phyloP scores from a whole-genome alignment of 2,797 vertebrate genomes.

The Meriones psammophilus region DNA sequence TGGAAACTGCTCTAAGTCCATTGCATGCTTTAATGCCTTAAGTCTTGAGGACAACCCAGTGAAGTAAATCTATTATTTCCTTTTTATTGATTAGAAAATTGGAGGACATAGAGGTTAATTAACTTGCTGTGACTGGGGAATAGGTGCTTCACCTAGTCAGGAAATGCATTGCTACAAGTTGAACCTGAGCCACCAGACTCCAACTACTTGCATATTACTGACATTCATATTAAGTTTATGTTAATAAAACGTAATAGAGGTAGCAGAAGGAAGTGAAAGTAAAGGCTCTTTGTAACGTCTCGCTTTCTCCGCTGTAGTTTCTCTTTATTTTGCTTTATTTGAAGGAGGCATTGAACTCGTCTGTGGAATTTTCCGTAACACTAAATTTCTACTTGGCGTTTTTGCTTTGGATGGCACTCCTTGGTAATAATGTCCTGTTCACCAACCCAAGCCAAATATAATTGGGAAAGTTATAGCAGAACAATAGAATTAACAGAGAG shows the following conservation, averaged over 20 bases:
- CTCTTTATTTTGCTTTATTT: not conserved
- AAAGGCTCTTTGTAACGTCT: not conserved
- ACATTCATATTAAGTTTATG: constrained; percentile 65
- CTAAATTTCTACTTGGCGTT: constrained; percentile 31
- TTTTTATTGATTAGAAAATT: constrained; percentile 53
- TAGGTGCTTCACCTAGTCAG: constrained; percentile 5
- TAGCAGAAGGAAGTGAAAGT: constrained; percentile 45
- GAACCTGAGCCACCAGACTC: not conserved
- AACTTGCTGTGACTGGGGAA: not conserved
- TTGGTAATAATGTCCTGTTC: constrained; percentile 11
- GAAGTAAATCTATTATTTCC: constrained; percentile 55
- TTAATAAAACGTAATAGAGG: constrained; percentile 18
- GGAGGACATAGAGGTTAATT: constrained; percentile 60
- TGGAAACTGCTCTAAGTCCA: not conserved
- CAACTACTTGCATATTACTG: constrained; percentile 29
- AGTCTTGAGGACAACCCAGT: constrained; percentile 2
- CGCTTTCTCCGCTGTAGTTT: not conserved
- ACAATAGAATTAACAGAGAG: constrained; percentile 39
- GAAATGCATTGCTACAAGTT: constrained; percentile 41
- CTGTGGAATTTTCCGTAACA: constrained; percentile 37
- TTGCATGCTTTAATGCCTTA: constrained; percentile 43
- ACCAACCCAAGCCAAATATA: not conserved
- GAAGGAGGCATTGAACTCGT: constrained; percentile 25
- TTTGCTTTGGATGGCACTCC: not conserved
- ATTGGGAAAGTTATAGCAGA: not conserved